phyloP scores from a whole-genome alignment of 1,140 invertebrate genomes.

The Ips typographus region DNA sequence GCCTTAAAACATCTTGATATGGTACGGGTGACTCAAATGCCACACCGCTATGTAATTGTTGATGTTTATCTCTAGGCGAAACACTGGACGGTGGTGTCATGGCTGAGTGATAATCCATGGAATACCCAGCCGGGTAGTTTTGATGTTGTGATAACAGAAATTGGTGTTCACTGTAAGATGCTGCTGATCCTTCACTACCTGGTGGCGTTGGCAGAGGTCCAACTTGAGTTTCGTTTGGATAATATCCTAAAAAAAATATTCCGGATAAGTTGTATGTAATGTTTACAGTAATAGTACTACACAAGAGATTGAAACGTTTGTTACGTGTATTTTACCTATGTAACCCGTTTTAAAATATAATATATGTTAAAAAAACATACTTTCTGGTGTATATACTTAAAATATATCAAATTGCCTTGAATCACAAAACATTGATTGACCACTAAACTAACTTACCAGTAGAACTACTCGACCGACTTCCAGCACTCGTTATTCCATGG shows the following conservation, averaged over 20 bases:
- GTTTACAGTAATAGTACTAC: not conserved
- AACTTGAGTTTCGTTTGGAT: constrained; percentile 50
- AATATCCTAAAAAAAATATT: constrained; percentile 36
- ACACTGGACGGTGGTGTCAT: constrained; percentile 95
- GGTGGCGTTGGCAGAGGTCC: constrained; percentile 85
- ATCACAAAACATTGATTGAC: too few species aligned
- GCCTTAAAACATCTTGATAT: constrained; percentile 61
- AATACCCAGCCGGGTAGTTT: constrained; percentile 64
- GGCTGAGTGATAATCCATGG: constrained; percentile 82
- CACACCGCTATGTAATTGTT: constrained; percentile 56
- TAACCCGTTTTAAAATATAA: too few species aligned
- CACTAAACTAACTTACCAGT: constrained; percentile 31
- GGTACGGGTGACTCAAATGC: constrained; percentile 52
- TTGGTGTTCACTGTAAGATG: constrained; percentile 68
- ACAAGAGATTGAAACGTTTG: not conserved
- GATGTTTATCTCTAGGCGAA: constrained; percentile 85
- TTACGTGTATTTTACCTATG: too few species aligned
- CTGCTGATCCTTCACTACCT: constrained; percentile 77
- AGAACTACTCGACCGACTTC: constrained; percentile 52
- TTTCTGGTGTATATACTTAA: too few species aligned
- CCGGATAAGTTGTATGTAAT: not conserved
- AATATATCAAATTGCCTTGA: too few species aligned
- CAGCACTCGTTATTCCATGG: constrained; percentile 66
- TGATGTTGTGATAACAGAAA: constrained; percentile 65
- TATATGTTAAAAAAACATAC: too few species aligned